Evolutionary conservation across 2,888 invertebrate genomes (phyloP).

Genomic region (Rhabditoides inermis): DNA sequence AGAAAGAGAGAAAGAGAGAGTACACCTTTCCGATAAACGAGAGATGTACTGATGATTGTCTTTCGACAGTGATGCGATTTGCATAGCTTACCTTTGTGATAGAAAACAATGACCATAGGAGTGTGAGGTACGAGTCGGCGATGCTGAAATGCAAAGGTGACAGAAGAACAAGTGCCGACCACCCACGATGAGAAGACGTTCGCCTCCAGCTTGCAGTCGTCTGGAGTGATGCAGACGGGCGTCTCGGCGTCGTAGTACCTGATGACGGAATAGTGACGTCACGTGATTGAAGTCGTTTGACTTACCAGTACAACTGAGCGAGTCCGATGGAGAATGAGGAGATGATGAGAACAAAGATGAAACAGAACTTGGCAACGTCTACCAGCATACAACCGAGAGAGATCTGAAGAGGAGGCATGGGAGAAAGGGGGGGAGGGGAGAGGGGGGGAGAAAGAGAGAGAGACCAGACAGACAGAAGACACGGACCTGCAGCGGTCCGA

Average conservation of each 20-base stretch:
- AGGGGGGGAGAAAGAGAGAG: neutral
- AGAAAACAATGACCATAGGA: slow-evolving; percentile 57
- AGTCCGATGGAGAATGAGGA: slow-evolving; percentile 58
- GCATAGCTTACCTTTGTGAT: slow-evolving; percentile 51
- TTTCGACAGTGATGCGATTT: too few relatives aligned
- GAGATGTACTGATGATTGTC: too few relatives aligned
- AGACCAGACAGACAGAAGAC: neutral
- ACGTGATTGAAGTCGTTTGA: neutral
- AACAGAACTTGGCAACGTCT: slow-evolving; percentile 59
- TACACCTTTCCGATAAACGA: too few relatives aligned
- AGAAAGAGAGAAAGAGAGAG: too few relatives aligned
- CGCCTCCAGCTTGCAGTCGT: slow-evolving; percentile 44
- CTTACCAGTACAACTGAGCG: slow-evolving; percentile 55
- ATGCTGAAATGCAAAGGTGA: slow-evolving; percentile 52
- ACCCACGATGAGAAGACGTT: slow-evolving; percentile 54
- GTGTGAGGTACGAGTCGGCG: slow-evolving; percentile 54
- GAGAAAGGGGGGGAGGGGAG: neutral
- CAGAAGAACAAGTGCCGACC: neutral
- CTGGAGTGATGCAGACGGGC: slow-evolving; percentile 31
- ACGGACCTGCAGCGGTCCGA: slow-evolving; percentile 58
- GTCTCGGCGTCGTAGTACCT: slow-evolving; percentile 56
- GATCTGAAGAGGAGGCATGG: slow-evolving; percentile 25
- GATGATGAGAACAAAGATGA: slow-evolving; percentile 57
- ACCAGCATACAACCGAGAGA: slow-evolving; percentile 60
- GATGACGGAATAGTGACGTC: slow-evolving; percentile 33